These are phyloP conservation scores for Pinctada fucata DNA, from an alignment of 2,888 invertebrate species.

Conservation along the genomic window DNA sequence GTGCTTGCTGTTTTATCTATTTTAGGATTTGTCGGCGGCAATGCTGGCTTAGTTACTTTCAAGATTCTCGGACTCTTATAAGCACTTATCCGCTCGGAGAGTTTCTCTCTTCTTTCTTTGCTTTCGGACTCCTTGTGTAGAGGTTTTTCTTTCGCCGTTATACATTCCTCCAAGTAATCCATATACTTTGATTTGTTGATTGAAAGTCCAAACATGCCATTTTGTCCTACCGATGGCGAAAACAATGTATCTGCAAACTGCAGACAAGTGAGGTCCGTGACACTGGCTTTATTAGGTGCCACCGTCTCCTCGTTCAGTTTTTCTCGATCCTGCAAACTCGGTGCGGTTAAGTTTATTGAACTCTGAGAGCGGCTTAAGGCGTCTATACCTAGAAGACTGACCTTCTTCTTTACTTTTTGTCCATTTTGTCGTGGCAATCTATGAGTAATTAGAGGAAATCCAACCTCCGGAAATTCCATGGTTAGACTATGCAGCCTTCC, in stretches of 20 bases:
- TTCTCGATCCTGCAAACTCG: not conserved
- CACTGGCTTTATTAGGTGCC: conserved; percentile 18
- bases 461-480: conserved; percentile 29
- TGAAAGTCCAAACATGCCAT: conserved; percentile 25
- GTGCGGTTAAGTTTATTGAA: conserved; percentile 10
- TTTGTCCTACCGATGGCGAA: conserved; percentile 5
- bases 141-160: not conserved
- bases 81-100: not conserved
- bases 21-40: not conserved
- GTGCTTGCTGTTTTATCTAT: not conserved
- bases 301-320: not conserved
- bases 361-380: conserved; percentile 27
- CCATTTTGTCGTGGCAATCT: conserved; percentile 17
- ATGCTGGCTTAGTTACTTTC: not conserved
- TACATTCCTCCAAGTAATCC: conserved; percentile 25
- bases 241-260: conserved; percentile 32
- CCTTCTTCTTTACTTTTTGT: conserved; percentile 4
- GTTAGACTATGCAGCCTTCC: conserved; percentile 26
- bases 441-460: conserved; percentile 16
- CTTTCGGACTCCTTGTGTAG: not conserved
- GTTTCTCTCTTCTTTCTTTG: not conserved
- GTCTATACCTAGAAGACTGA: conserved; percentile 8
- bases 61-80: not conserved
- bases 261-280: conserved; percentile 30
- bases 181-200: conserved; percentile 25